Evolutionary conservation across 2,888 invertebrate species (phyloP).

Genomic region (Cecidostiba fungosa): DNA sequence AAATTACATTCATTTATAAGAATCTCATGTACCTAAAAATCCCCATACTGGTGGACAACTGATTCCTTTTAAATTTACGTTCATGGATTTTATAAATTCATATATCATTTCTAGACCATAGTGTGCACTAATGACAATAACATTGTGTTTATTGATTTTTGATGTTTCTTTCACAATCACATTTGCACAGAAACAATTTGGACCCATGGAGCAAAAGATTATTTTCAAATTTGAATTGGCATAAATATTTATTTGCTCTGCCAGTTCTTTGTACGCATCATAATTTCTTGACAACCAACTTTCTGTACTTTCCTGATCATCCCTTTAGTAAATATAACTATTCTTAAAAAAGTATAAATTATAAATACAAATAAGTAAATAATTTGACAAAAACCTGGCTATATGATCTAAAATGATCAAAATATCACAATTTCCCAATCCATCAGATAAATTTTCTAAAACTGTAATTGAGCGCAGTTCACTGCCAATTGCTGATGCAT

Average conservation of each 20-base stretch:
- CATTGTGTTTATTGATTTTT: conserved; percentile 80
- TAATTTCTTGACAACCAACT: conserved; percentile 75
- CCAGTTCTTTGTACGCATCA: conserved; percentile 78
- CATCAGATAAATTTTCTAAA: conserved; percentile 80
- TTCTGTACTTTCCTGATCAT: conserved; percentile 69
- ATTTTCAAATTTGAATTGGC: conserved; percentile 81
- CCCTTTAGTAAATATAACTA: conserved; percentile 64
- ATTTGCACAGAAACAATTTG: conserved; percentile 83
- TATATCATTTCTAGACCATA: conserved; percentile 81
- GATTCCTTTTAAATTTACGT: conserved; percentile 81
- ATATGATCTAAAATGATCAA: conserved; percentile 82
- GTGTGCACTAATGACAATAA: conserved; percentile 83
- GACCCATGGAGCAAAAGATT: conserved; percentile 82
- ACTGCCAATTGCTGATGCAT: conserved; percentile 62
- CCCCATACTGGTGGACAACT: conserved; percentile 86
- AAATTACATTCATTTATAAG: background rate
- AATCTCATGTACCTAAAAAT: conserved; percentile 77
- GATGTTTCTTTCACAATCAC: conserved; percentile 79
- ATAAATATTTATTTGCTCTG: conserved; percentile 81
- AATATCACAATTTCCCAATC: conserved; percentile 81
- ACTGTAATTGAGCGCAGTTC: conserved; percentile 75
- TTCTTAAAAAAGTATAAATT: conserved; percentile 57
- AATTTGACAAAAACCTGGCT: conserved; percentile 66
- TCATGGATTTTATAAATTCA: conserved; percentile 71
- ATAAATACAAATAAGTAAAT: conserved; percentile 50